phyloP scores from a whole-genome alignment of 2,797 vertebrate genomes.

The Alfaro cultratus region DNA sequence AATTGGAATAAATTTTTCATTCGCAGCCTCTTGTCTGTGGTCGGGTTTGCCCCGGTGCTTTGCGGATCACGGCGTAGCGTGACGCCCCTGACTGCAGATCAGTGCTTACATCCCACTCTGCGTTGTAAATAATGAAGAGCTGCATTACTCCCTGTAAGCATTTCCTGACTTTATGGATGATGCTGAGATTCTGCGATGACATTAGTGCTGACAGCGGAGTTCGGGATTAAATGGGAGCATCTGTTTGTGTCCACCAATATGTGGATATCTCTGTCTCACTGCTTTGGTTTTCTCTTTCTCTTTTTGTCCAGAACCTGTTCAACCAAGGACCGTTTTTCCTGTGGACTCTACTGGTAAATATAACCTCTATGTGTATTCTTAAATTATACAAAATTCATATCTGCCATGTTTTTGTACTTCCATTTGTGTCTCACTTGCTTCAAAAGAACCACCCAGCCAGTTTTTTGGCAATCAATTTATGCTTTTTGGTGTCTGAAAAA shows the following conservation, averaged over 20 bases:
- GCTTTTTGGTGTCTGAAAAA: too few species aligned
- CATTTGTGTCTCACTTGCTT: too few species aligned
- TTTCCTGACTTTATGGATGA: slow-evolving; percentile 75
- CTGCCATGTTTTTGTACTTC: too few species aligned
- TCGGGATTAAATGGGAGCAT: slow-evolving; percentile 32
- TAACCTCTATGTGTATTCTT: not conserved
- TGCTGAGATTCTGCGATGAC: slow-evolving; percentile 49
- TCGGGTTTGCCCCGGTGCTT: slow-evolving; percentile 40
- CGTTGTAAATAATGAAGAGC: slow-evolving; percentile 61
- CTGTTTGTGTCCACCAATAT: slow-evolving; percentile 40
- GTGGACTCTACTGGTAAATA: slow-evolving; percentile 91
- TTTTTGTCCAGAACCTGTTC: slow-evolving; percentile 87
- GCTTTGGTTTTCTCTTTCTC: slow-evolving; percentile 82
- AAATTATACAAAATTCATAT: not conserved
- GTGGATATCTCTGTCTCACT: slow-evolving; percentile 32
- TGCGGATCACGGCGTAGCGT: slow-evolving; percentile 45
- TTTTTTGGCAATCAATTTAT: too few species aligned
- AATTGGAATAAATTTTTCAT: slow-evolving; percentile 62
- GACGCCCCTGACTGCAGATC: slow-evolving; percentile 68
- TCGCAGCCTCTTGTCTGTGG: slow-evolving; percentile 44
- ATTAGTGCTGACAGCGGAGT: slow-evolving; percentile 62
- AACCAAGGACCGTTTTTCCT: slow-evolving; percentile 89
- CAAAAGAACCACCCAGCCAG: too few species aligned
- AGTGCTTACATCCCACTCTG: slow-evolving; percentile 43
- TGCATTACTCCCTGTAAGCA: slow-evolving; percentile 70